Conservation (phyloP, 2,888 invertebrate genomes). For the Anoncus sp. region DNA sequence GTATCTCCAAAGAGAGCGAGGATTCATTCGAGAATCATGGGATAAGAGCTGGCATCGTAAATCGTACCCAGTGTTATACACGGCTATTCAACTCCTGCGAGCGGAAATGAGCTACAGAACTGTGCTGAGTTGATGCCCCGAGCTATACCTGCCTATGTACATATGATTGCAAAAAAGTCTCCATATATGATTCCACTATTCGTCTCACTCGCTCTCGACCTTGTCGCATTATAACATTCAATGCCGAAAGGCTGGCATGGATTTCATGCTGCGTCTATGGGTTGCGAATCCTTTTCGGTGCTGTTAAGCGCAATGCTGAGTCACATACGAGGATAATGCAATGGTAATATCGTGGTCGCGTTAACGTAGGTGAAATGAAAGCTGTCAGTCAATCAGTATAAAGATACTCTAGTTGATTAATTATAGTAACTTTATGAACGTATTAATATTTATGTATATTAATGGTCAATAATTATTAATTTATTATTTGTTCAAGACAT, state of each 20-base stretch:
- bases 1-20: neutral
- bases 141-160: conserved; percentile 19
- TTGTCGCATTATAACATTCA: conserved; percentile 16
- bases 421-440: too few relatives aligned
- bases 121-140: conserved; percentile 2
- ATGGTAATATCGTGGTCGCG: neutral
- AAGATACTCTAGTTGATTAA: too few relatives aligned
- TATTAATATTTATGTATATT: too few relatives aligned
- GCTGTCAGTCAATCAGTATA: too few relatives aligned
- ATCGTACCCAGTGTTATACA: conserved; percentile 24
- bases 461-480: neutral
- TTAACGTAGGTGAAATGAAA: neutral
- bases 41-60: conserved; percentile 18
- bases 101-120: conserved; percentile 38
- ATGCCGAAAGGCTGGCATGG: conserved; percentile 2
- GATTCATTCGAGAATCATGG: conserved; percentile 33
- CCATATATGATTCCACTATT: neutral
- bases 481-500: neutral
- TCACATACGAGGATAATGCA: neutral
- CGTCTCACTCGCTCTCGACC: neutral
- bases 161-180: conserved; percentile 25
- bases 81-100: conserved; percentile 42
- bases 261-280: neutral
- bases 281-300: neutral
- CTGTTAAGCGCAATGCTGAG: neutral